Evolutionary conservation across 2,113 vertebrate genomes (phyloP).

Genomic region (Erythrolamprus reginae): DNA sequence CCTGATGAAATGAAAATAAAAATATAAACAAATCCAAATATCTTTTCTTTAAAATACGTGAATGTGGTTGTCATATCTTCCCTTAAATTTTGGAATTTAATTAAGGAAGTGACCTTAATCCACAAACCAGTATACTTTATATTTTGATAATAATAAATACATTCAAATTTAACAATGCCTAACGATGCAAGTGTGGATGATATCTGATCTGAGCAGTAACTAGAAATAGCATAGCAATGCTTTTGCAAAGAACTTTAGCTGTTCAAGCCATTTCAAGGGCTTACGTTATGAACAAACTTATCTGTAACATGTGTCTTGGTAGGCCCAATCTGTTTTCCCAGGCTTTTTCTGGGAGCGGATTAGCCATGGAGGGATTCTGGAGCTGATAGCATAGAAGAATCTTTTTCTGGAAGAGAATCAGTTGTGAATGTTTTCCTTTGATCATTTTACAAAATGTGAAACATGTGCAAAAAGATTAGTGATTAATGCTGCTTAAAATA

Average conservation of each 20-base stretch:
- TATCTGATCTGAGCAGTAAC: not conserved
- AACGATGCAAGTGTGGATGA: not conserved
- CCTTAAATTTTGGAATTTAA: no score
- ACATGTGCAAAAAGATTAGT: constrained; percentile 19
- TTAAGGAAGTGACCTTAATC: not conserved
- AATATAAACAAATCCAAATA: no score
- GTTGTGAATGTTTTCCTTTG: constrained; percentile 10
- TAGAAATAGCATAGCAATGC: not conserved
- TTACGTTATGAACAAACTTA: not conserved
- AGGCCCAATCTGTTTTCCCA: constrained; percentile 11
- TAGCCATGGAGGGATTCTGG: not conserved
- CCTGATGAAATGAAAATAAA: no score
- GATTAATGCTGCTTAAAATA: constrained; percentile 28
- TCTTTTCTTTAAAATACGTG: not conserved
- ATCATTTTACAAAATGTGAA: constrained; percentile 19
- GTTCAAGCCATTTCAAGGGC: not conserved
- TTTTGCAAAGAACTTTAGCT: not conserved
- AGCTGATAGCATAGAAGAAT: constrained; percentile 14
- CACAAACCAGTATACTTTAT: not conserved
- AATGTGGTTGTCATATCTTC: not conserved
- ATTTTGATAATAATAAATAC: not conserved
- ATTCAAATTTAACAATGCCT: not conserved
- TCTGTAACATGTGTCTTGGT: not conserved
- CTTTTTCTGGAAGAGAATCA: constrained; percentile 21
- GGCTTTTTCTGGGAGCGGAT: not conserved